A percentile compares a stretch with the other conserved stretches of the same genome.
Conservation (phyloP, 2,113 vertebrate species). For the Leuciscus idus region DNA sequence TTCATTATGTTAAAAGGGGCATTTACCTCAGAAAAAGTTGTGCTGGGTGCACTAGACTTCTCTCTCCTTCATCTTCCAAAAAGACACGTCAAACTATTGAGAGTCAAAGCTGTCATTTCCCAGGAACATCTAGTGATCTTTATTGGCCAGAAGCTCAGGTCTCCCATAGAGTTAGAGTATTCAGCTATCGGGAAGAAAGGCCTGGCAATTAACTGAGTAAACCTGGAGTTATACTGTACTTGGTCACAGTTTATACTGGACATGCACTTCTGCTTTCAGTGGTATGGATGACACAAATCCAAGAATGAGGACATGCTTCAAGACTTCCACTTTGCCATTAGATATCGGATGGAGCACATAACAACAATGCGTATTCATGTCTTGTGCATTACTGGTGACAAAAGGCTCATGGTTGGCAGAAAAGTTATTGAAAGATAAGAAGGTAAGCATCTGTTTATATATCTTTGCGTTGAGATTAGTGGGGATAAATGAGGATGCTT, state of each 20-base stretch:
- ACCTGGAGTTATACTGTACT: neutral
- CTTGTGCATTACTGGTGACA: neutral
- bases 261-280: neutral
- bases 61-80: neutral
- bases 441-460: neutral
- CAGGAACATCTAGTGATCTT: neutral
- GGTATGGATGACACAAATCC: neutral
- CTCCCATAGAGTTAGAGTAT: neutral
- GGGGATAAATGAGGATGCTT: neutral
- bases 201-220: neutral
- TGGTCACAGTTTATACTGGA: neutral
- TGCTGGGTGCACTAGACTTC: neutral
- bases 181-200: neutral
- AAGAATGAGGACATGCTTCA: neutral
- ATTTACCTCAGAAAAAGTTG: slow-evolving; percentile 5
- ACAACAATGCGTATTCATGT: neutral
- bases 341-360: neutral
- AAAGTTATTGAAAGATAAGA: neutral
- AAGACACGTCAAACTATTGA: neutral
- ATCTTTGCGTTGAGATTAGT: neutral
- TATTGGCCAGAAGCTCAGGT: neutral
- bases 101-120: neutral
- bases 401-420: neutral
- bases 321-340: neutral
- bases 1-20: neutral